Percentiles rank a stretch among this genome's conserved stretches.
Conservation (phyloP, 1,140 invertebrate species). For the Idris sp. region DNA sequence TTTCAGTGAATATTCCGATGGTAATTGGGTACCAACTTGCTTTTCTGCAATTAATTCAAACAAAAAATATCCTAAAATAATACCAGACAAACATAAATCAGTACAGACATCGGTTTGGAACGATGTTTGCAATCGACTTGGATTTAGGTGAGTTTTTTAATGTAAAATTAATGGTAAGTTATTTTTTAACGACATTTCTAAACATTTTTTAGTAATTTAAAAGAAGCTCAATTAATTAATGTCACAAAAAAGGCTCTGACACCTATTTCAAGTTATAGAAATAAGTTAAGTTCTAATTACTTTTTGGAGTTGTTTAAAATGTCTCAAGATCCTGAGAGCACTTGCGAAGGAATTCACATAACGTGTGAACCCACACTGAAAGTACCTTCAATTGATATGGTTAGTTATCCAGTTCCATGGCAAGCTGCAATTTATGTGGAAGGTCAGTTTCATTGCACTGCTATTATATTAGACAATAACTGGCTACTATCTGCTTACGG, state of each 20-base stretch:
- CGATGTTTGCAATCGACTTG: conserved; percentile 81
- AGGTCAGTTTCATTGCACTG: conserved; percentile 82
- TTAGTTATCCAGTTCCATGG: conserved; percentile 82
- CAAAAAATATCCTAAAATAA: conserved; percentile 62
- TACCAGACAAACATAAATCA: conserved; percentile 15
- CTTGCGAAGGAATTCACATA: conserved; percentile 58
- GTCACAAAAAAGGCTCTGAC: too few relatives aligned
- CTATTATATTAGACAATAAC: conserved; percentile 81
- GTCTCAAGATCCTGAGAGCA: background rate
- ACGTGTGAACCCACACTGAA: conserved; percentile 67
- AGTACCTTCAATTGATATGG: conserved; percentile 49
- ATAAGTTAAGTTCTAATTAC: too few relatives aligned
- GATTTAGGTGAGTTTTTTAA: conserved; percentile 74
- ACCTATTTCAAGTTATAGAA: too few relatives aligned
- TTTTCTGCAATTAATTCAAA: conserved; percentile 64
- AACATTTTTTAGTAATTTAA: too few relatives aligned
- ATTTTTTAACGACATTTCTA: too few relatives aligned
- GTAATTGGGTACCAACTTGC: conserved; percentile 82
- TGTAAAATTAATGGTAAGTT: background rate
- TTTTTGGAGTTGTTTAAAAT: too few relatives aligned
- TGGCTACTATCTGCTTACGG: conserved; percentile 82
- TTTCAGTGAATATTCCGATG: conserved; percentile 79
- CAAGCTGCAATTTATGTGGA: conserved; percentile 83
- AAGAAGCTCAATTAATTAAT: too few relatives aligned
- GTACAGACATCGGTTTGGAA: too few relatives aligned